Conservation (phyloP, 1,140 invertebrate species). For the Drosophila dunni region DNA sequence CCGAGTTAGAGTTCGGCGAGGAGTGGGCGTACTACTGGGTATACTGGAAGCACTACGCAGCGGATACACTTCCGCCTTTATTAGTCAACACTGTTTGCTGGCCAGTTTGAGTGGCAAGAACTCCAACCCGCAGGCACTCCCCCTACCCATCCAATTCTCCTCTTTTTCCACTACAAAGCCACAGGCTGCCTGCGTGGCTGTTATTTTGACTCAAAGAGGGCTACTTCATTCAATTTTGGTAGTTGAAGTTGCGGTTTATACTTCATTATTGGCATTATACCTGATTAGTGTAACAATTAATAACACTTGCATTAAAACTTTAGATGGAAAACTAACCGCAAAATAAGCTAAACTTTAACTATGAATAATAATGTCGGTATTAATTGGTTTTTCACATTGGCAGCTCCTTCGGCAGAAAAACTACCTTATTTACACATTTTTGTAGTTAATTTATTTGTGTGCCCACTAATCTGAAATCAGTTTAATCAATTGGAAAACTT, state of each 20-base stretch:
- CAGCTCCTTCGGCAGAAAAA: no score
- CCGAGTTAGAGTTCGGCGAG: no score
- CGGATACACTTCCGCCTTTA: constrained; percentile 39
- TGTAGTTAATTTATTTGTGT: background rate
- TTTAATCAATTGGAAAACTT: no score
- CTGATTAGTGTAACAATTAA: constrained; percentile 6
- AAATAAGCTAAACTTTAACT: background rate
- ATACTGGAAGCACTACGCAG: constrained; percentile 11
- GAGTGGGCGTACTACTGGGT: no score
- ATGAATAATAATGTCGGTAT: no score
- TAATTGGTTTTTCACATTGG: no score
- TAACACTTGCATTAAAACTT: constrained; percentile 7
- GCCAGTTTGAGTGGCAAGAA: constrained; percentile 48
- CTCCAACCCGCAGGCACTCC: background rate
- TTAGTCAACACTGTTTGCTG: constrained; percentile 50
- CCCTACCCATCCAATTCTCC: background rate
- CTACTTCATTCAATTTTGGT: constrained; percentile 43
- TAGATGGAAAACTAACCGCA: background rate
- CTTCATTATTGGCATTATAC: constrained; percentile 13
- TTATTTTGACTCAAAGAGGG: constrained; percentile 43
- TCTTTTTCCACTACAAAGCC: background rate
- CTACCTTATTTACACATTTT: background rate
- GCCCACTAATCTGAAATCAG: background rate
- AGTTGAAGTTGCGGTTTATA: constrained; percentile 7
- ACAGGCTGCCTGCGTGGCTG: constrained; percentile 9